phyloP scores from a whole-genome alignment of 2,797 vertebrate species.

The Sylvilagus floridanus region DNA sequence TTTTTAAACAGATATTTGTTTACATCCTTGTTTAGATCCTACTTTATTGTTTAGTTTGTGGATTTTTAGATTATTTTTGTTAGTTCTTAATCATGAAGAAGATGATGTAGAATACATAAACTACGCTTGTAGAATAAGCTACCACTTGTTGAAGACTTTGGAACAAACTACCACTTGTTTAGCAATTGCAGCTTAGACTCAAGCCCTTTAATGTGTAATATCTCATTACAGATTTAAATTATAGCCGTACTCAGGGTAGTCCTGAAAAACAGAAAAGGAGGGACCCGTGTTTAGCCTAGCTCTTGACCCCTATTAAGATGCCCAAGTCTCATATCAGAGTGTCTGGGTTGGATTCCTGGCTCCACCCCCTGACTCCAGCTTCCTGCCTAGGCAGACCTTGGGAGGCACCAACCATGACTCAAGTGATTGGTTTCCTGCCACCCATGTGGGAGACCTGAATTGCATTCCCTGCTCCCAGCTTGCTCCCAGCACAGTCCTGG shows the following conservation, averaged over 20 bases:
- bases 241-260: conserved; percentile 1
- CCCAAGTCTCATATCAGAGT: too few relatives aligned
- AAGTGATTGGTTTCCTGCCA: too few relatives aligned
- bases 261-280: background rate
- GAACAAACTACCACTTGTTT: background rate
- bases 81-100: conserved; percentile 45
- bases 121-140: conserved; percentile 32
- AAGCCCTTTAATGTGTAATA: conserved; percentile 47
- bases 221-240: conserved; percentile 64
- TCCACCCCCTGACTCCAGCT: too few relatives aligned
- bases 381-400: too few relatives aligned
- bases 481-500: too few relatives aligned
- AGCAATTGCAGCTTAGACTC: conserved; percentile 21
- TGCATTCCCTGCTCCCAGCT: too few relatives aligned
- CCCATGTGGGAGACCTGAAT: too few relatives aligned
- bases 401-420: too few relatives aligned
- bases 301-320: too few relatives aligned
- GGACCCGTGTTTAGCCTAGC: too few relatives aligned
- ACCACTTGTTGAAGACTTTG: conserved; percentile 50
- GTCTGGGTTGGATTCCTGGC: too few relatives aligned
- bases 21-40: conserved; percentile 6
- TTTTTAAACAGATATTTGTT: conserved; percentile 31
- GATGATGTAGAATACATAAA: background rate
- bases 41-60: conserved; percentile 56
- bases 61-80: conserved; percentile 44